A percentile compares a stretch with the other conserved stretches of the same genome.
phyloP scores from a whole-genome alignment of 2,888 invertebrate genomes.

The Lasioglossum villosulum region DNA sequence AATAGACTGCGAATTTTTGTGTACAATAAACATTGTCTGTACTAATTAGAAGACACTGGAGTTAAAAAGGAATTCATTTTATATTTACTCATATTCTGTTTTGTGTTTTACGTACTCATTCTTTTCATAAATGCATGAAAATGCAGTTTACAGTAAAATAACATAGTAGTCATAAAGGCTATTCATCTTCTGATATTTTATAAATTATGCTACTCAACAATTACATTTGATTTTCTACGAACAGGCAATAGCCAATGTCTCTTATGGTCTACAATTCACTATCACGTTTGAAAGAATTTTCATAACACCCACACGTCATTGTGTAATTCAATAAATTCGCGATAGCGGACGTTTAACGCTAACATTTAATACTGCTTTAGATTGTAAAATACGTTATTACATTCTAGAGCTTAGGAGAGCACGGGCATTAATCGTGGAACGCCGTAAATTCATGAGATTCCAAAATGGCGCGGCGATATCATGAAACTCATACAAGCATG shows the following conservation, averaged over 20 bases:
- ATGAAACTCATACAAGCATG: not conserved
- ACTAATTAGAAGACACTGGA: too few species aligned
- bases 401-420: conserved; percentile 1
- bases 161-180: too few species aligned
- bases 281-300: not conserved
- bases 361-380: conserved; percentile 4
- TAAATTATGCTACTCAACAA: not conserved
- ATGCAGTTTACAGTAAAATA: not conserved
- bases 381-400: conserved; percentile 15
- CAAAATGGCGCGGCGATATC: conserved; percentile 2
- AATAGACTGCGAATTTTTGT: too few species aligned
- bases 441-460: conserved; percentile 7
- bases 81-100: not conserved
- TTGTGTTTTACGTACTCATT: not conserved
- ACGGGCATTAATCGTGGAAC: not conserved
- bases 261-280: not conserved
- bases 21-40: too few species aligned
- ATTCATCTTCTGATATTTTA: not conserved
- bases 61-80: too few species aligned
- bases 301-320: not conserved
- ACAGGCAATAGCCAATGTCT: not conserved
- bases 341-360: not conserved
- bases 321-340: not conserved
- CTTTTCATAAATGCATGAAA: not conserved
- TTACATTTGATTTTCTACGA: not conserved